Conservation (phyloP, 2,113 vertebrate species). For the Eulemur macaco region DNA sequence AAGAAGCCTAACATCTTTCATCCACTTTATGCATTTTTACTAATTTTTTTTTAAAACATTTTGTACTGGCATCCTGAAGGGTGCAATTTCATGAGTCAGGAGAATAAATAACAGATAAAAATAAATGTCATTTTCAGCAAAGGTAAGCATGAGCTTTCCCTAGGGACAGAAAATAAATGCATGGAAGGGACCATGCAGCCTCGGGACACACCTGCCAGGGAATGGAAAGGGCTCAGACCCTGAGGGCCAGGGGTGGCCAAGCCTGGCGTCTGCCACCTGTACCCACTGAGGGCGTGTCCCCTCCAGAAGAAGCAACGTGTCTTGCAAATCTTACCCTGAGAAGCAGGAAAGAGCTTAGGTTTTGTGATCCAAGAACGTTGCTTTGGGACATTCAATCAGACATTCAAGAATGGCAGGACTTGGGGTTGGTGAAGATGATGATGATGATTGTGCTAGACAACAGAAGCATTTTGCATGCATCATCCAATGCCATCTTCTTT, state of each 20-base stretch:
- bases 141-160: background rate
- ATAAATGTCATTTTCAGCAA: slow-evolving; percentile 40
- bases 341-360: background rate
- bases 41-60: slow-evolving; percentile 60
- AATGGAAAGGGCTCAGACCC: accelerated
- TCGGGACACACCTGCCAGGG: accelerated
- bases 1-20: slow-evolving; percentile 59
- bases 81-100: slow-evolving; percentile 70
- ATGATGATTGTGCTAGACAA: accelerated
- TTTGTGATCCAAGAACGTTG: accelerated
- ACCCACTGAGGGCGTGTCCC: accelerated
- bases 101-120: slow-evolving; percentile 74
- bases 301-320: accelerated
- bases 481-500: accelerated
- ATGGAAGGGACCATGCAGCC: accelerated
- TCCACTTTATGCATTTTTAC: slow-evolving; percentile 37
- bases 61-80: slow-evolving; percentile 62
- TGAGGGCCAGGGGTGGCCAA: accelerated
- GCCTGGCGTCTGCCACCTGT: too few relatives aligned
- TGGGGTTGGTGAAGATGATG: accelerated
- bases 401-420: accelerated
- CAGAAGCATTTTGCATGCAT: accelerated
- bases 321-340: too few relatives aligned
- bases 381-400: accelerated
- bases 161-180: background rate